Percentiles rank a stretch among this genome's conserved stretches.
These are phyloP conservation scores for Ricordea florida DNA, from an alignment of 92 coral and sea anemone genomes.

Conservation along the genomic window DNA sequence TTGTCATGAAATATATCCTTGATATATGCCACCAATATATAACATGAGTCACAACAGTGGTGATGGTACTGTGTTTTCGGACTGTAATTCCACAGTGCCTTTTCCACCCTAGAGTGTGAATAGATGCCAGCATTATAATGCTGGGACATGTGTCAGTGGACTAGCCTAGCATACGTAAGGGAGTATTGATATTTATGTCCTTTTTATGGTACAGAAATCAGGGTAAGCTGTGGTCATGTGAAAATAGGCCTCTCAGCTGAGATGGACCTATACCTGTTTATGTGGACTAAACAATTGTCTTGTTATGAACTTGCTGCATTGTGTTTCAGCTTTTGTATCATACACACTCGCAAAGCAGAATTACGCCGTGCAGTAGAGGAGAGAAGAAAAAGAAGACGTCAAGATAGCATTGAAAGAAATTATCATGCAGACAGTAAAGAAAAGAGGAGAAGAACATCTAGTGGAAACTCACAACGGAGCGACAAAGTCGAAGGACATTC, in stretches of 20 bases:
- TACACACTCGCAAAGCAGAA: conserved; percentile 96
- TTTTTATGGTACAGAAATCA: too few species aligned
- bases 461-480: conserved; percentile 69
- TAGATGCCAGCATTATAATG: too few species aligned
- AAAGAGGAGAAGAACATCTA: conserved; percentile 67
- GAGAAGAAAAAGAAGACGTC: conserved; percentile 69
- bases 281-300: background rate
- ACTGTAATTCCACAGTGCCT: too few species aligned
- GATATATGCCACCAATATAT: too few species aligned
- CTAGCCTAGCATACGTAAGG: too few species aligned
- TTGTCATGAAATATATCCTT: too few species aligned
- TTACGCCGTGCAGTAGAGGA: conserved; percentile 93
- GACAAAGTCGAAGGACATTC: conserved; percentile 72
- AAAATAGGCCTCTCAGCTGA: background rate
- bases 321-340: conserved; percentile 92
- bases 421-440: conserved; percentile 47
- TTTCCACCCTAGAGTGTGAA: too few species aligned
- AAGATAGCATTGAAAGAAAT: conserved; percentile 49
- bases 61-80: too few species aligned
- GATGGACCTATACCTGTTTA: background rate
- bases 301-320: background rate
- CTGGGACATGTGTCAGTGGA: too few species aligned
- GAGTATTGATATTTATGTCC: too few species aligned
- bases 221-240: background rate
- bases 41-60: too few species aligned